A percentile compares a stretch with the other conserved stretches of the same genome.
Conservation (phyloP, 2,797 vertebrate species). For the Hirundo rustica region DNA sequence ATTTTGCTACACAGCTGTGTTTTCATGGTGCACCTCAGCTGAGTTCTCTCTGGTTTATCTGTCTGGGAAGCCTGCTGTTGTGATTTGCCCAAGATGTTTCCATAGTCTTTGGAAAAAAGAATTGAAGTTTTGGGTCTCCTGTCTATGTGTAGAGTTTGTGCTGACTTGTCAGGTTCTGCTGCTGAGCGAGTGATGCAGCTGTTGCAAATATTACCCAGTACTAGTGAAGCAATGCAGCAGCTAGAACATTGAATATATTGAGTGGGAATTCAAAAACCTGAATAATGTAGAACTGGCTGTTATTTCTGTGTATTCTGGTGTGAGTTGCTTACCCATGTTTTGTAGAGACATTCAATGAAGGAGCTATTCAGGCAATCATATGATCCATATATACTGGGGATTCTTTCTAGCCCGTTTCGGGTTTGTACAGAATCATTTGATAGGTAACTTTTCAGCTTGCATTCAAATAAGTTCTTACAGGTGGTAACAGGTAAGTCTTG, state of each 20-base stretch:
- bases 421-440: neutral
- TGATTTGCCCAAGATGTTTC: neutral
- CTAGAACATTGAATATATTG: neutral
- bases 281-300: neutral
- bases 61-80: neutral
- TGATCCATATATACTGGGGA: neutral
- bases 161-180: neutral
- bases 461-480: neutral
- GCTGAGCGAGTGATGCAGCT: neutral
- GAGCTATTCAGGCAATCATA: neutral
- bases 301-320: neutral
- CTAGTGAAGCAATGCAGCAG: neutral
- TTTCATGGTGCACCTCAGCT: neutral
- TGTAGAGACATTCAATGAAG: neutral
- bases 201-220: neutral
- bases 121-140: neutral
- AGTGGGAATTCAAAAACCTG: neutral
- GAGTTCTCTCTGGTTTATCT: neutral
- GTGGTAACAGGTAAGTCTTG: neutral
- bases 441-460: neutral
- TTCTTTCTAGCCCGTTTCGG: neutral
- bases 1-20: neutral
- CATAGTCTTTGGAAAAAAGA: neutral
- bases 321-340: neutral
- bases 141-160: neutral